These are phyloP conservation scores for Xenopus petersii DNA, from an alignment of 2,797 vertebrate genomes.

Conservation along the genomic window DNA sequence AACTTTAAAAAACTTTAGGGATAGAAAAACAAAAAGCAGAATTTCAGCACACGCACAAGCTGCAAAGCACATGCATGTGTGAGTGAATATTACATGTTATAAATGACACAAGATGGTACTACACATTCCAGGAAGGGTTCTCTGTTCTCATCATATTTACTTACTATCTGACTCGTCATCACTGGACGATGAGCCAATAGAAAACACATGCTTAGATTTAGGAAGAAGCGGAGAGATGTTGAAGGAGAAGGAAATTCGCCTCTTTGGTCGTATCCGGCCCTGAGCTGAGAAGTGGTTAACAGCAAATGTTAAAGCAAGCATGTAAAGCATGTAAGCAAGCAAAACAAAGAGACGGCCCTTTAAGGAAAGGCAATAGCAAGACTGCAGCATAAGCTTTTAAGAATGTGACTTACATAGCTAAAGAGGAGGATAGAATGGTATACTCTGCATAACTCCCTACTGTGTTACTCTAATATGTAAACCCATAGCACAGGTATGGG, in stretches of 20 bases:
- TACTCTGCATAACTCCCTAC: no score
- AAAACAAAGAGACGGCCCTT: slow-evolving; percentile 1
- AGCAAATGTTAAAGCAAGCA: slow-evolving; percentile 64
- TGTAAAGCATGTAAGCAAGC: slow-evolving; percentile 11
- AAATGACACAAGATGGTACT: background rate
- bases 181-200: slow-evolving; percentile 85
- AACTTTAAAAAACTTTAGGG: no score
- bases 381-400: background rate
- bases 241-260: slow-evolving; percentile 87
- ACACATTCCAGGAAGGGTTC: background rate
- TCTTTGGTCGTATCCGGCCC: slow-evolving; percentile 72
- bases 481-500: no score
- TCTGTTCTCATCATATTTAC: slow-evolving; percentile 60
- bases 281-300: slow-evolving; percentile 72
- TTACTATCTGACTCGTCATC: slow-evolving; percentile 87
- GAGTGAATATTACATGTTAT: background rate
- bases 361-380: slow-evolving; percentile 15
- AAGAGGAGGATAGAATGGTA: no score
- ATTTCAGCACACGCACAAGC: background rate
- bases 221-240: slow-evolving; percentile 84
- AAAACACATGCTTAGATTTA: slow-evolving; percentile 86
- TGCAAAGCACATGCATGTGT: slow-evolving; percentile 6
- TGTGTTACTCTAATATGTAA: no score
- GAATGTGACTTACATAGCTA: background rate
- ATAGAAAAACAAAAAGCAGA: background rate